Conservation (phyloP, 2,113 vertebrate genomes). For the Chaetodon trifascialis region DNA sequence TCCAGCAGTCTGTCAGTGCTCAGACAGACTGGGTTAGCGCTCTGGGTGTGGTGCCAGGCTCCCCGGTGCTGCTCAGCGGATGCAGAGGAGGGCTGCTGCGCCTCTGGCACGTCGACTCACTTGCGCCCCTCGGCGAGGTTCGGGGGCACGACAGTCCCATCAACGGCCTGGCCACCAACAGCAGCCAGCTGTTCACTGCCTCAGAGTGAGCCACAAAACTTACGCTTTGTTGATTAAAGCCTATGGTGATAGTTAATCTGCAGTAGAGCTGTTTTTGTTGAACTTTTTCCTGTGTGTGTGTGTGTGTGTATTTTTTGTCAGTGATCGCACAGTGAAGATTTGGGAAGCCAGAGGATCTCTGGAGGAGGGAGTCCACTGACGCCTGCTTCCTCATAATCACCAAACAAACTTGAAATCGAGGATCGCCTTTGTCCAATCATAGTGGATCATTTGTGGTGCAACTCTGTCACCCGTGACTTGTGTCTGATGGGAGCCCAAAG, state of each 20-base stretch:
- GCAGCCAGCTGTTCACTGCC: conserved; percentile 93
- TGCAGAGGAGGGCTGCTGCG: conserved; percentile 93
- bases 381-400: conserved; percentile 51
- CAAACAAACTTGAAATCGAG: background rate
- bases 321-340: conserved; percentile 96
- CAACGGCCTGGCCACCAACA: conserved; percentile 93
- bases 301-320: conserved; percentile 61
- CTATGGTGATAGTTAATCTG: background rate
- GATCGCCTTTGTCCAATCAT: background rate
- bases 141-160: conserved; percentile 94
- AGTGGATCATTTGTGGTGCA: background rate
- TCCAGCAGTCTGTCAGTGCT: conserved; percentile 90
- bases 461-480: background rate
- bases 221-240: background rate
- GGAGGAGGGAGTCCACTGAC: conserved; percentile 87
- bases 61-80: conserved; percentile 88
- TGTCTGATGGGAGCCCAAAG: conserved; percentile 9
- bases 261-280: background rate
- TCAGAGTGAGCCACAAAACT: conserved; percentile 90
- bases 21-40: conserved; percentile 94
- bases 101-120: conserved; percentile 92
- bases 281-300: background rate
- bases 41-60: conserved; percentile 88
- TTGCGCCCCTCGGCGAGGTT: conserved; percentile 88
- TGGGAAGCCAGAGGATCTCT: conserved; percentile 91